Evolutionary conservation across 2,797 vertebrate species (phyloP), one percentile per base, ranked within the genome.

Genomic region (Sebastolobus alascanus): DNA sequence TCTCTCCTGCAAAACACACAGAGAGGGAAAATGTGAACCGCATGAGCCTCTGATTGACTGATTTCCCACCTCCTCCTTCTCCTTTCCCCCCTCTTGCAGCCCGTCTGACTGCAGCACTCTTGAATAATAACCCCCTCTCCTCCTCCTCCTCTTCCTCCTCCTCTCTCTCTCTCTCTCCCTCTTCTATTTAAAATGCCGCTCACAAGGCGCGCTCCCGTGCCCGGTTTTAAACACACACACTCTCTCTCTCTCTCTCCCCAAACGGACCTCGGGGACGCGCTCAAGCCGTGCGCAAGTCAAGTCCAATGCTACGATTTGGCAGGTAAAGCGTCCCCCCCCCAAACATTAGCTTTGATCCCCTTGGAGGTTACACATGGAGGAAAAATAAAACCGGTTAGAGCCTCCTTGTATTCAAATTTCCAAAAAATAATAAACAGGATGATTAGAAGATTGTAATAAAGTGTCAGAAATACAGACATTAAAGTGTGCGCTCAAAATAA

Each of bases 21-120:
- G 8, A 38, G 14, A 61, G 22, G 58, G 37, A 18, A 37, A 65
- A 68, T 29, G 50, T 29, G 79, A 80, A 31, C 55, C 43, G 70
- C 81, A 40, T 31, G 35, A 77, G 77, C 67, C 40, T 79, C 61
- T 84, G 87, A 87, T 54, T 85, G 86, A 85, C 79, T 75, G 75
- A 82, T 59, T 68, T 68, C 71, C 78, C 86, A 59, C 84, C 75
- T 70, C 68, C 82, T 71, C 68, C 75, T 80, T 68, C 60, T 22
- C 37, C 35, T 40, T n/a, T n/a, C 31, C 16, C 38, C 38, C 59
- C 40, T 46, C 82, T 43, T 37, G 65, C 80, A 79, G 77, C 74
- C 75, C 56, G 58, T 84, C 89, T 82, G 85, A 91, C 89, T 91
- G 92, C 93, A 88, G 89, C 91, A 90, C 87, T 87, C 89, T 68